Evolutionary conservation across 2,113 vertebrate species (phyloP).

Genomic region (Phodopus roborovskii): DNA sequence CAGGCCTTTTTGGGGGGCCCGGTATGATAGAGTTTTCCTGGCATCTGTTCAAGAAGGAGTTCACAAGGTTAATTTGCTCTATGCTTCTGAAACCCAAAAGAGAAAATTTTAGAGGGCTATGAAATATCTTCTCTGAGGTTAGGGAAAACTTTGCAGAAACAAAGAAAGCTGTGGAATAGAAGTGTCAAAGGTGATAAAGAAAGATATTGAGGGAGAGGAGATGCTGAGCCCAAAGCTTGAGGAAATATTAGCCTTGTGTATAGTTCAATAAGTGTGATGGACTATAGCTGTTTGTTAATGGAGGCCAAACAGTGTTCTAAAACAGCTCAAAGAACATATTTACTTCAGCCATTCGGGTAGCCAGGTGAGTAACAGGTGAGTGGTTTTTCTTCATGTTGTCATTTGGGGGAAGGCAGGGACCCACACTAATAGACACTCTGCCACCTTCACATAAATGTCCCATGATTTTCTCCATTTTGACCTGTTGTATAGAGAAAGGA

Average conservation of each 20-base stretch:
- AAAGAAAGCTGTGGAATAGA: slow-evolving; percentile 58
- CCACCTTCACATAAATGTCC: neutral
- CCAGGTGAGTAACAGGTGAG: neutral
- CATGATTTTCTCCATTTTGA: neutral
- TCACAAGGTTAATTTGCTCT: slow-evolving; percentile 74
- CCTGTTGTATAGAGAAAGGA: neutral
- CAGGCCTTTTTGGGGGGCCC: slow-evolving; percentile 8
- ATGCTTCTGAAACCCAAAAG: slow-evolving; percentile 68
- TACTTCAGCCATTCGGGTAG: neutral
- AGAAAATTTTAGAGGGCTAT: slow-evolving; percentile 62
- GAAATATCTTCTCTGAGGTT: slow-evolving; percentile 69
- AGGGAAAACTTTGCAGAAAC: slow-evolving; percentile 58
- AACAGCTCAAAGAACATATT: slow-evolving; percentile 12
- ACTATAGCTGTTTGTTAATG: slow-evolving; percentile 46
- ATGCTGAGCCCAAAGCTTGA: slow-evolving; percentile 11
- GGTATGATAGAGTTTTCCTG: slow-evolving; percentile 39
- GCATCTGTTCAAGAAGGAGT: slow-evolving; percentile 57
- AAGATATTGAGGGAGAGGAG: slow-evolving; percentile 59
- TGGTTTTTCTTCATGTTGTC: neutral
- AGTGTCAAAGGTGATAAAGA: slow-evolving; percentile 65
- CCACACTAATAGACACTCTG: neutral
- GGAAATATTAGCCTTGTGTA: slow-evolving; percentile 42
- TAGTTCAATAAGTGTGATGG: slow-evolving; percentile 47
- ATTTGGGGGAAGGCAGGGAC: neutral
- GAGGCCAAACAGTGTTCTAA: neutral